Base-by-base conservation (phyloP, 1,140 invertebrate genomes). In the Drosophila sechellia region DNA sequence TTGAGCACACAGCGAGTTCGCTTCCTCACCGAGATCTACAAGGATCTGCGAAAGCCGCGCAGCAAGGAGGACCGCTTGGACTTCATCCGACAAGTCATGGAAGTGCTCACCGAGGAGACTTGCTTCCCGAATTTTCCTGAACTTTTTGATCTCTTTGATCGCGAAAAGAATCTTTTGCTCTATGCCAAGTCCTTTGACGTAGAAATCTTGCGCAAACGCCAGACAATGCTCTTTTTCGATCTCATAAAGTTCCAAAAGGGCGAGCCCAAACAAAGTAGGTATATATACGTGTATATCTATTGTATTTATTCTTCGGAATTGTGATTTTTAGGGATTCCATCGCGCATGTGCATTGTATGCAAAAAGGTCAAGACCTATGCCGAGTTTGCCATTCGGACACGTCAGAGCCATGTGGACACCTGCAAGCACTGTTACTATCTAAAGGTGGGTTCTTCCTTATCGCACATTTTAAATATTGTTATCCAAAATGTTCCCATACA, bases 1-100 rank as follows among this genome's bases (percentile, higher is more conserved):
- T 65, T 94, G 39, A 94, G 93, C 54, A 94, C 93, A 0, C 95
- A 95, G 81, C 93, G 93, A 42, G 95, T 94, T 2, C 92, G 93
- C 0, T 93, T 94, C 49, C 93, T 94, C 39, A 93, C 93, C 35
- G 90, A 90, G 34, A 69, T 95, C 4, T 95, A 94, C 75, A 91
- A 93, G 12, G 81, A 91, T 79, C 69, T 92, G 40, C 72, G 78
- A 0, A 77, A 90, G 45, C 72, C 83, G 4, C 15, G 69, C 27
- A 52, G 40, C 0, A 91, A 73, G 13, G 74, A 76, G 12, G 49
- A 84, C 0, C 85, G 91, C 11, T 43, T 92, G n/a, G 54, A 83
- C 1, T 61, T 91, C 3, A 17, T 92, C 15, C 56, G 63, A 4
- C 73, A 77, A n/a, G 79, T 91, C 6, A 72, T 90, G 69, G 46